A percentile compares a stretch with the other conserved stretches of the same genome.
Conservation (phyloP, 2,797 vertebrate genomes). For the Sebastes vulpes region DNA sequence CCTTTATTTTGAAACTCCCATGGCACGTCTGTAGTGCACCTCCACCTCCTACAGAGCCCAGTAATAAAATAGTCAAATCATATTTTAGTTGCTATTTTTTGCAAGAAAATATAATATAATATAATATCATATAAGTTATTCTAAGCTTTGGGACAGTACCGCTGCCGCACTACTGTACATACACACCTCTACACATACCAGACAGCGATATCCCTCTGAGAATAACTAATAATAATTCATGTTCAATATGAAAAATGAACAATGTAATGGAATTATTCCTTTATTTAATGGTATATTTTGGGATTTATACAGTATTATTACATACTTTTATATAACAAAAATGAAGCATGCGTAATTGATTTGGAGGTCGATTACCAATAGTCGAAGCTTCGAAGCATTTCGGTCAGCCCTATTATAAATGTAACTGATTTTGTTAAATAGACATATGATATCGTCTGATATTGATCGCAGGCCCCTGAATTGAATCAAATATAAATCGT, state of each 20-base stretch:
- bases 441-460: background rate
- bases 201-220: background rate
- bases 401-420: background rate
- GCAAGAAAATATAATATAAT: no score
- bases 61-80: background rate
- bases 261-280: background rate
- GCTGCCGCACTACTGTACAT: background rate
- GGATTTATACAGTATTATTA: background rate
- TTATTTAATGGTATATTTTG: background rate
- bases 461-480: no score
- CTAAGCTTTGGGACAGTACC: background rate
- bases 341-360: fast-evolving
- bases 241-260: background rate
- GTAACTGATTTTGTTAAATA: background rate
- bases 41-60: background rate
- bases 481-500: no score
- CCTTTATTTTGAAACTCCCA: background rate
- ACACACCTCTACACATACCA: background rate
- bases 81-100: background rate
- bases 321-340: background rate
- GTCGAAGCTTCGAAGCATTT: background rate
- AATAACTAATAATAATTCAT: background rate
- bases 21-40: background rate
- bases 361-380: background rate
- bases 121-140: background rate